Evolutionary conservation across 2,888 invertebrate genomes (phyloP).

Genomic region (Nebria salina): DNA sequence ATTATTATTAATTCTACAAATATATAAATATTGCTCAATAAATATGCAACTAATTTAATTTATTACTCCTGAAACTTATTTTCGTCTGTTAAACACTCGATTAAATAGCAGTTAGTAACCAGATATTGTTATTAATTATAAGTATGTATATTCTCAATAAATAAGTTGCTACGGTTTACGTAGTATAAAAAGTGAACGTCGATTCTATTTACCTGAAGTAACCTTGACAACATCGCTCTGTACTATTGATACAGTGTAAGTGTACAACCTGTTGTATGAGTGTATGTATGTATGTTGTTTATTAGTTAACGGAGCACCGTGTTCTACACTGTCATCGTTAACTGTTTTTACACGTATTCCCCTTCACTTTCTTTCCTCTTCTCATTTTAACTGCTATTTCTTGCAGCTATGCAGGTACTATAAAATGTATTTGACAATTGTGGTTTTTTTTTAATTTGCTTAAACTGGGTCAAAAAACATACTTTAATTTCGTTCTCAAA

Average conservation of each 20-base stretch:
- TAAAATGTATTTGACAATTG: neutral
- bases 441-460: neutral
- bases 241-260: neutral
- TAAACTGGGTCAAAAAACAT: neutral
- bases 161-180: neutral
- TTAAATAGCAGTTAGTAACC: too few species aligned
- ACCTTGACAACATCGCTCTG: neutral
- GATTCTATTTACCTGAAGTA: neutral
- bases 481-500: neutral
- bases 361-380: conserved; percentile 11
- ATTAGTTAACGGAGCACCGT: conserved; percentile 13
- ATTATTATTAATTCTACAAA: too few species aligned
- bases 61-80: too few species aligned
- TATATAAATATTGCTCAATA: too few species aligned
- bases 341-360: conserved; percentile 16
- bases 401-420: neutral
- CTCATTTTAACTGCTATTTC: neutral
- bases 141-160: neutral
- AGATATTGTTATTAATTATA: too few species aligned
- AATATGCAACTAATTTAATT: too few species aligned
- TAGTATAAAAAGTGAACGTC: neutral
- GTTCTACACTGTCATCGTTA: conserved; percentile 21
- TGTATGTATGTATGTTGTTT: neutral
- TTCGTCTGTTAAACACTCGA: too few species aligned
- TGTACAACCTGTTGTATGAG: neutral